Percentiles rank a stretch among this genome's conserved stretches.
Evolutionary conservation across 2,888 invertebrate genomes (phyloP).

Genomic region (Dicycla oo): DNA sequence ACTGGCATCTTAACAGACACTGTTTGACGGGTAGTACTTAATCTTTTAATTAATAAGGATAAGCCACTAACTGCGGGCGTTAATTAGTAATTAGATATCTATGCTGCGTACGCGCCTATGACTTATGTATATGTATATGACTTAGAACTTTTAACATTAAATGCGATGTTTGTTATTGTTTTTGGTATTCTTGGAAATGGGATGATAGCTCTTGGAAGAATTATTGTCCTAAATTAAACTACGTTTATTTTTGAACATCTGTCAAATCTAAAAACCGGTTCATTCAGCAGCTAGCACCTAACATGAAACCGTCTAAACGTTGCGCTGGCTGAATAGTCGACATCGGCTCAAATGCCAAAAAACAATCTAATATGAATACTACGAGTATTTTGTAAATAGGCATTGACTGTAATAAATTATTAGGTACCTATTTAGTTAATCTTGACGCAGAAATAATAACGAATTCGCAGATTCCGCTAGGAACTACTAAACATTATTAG

Average conservation of each 20-base stretch:
- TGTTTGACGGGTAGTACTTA: constrained; percentile 34
- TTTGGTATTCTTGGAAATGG: background rate
- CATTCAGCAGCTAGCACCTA: background rate
- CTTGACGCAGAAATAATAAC: background rate
- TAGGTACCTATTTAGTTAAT: background rate
- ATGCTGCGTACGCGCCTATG: constrained; percentile 14
- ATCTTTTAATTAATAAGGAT: constrained; percentile 44
- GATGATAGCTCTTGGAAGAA: background rate
- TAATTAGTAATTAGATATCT: constrained; percentile 41
- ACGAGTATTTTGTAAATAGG: constrained; percentile 11
- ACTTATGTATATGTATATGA: background rate
- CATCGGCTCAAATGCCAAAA: no score
- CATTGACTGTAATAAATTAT: background rate
- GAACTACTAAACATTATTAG: no score
- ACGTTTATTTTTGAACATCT: background rate
- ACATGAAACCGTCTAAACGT: no score
- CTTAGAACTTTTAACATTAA: background rate
- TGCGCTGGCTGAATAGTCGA: no score
- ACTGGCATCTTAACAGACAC: constrained; percentile 25
- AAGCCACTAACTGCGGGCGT: constrained; percentile 30
- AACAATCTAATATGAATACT: no score
- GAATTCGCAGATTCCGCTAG: background rate
- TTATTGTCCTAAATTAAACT: background rate
- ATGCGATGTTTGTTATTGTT: background rate
- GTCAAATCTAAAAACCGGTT: background rate